Evolutionary conservation across 2,797 vertebrate species (phyloP).

Genomic region (Apodemus agrarius): DNA sequence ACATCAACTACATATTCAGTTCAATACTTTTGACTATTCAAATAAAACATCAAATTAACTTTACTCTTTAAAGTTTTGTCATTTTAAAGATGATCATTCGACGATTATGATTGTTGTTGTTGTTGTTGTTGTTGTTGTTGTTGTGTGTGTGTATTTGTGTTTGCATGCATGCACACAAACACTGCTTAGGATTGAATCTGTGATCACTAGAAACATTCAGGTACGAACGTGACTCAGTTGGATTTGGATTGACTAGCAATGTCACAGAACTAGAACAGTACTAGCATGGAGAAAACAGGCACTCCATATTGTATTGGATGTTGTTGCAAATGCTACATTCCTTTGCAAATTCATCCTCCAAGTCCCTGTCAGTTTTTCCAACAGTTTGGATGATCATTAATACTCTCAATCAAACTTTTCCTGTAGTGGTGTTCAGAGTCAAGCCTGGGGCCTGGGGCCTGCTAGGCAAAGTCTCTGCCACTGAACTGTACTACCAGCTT

Average conservation of each 20-base stretch:
- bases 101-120: not conserved
- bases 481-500: no score
- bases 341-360: not conserved
- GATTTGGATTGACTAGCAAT: not conserved
- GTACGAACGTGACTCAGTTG: not conserved
- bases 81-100: not conserved
- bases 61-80: not conserved
- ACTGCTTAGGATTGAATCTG: not conserved
- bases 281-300: not conserved
- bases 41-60: not conserved
- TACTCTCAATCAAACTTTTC: not conserved
- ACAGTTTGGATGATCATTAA: not conserved
- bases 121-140: not conserved
- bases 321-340: not conserved
- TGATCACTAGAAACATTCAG: not conserved
- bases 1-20: not conserved
- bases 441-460: not conserved
- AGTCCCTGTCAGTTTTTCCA: not conserved
- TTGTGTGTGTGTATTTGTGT: not conserved
- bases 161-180: accelerated
- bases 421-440: not conserved
- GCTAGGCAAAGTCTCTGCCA: not conserved
- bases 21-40: not conserved
- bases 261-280: not conserved
- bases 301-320: not conserved